Evolutionary conservation across 2,797 vertebrate genomes (phyloP).

Genomic region (Pampus argenteus): DNA sequence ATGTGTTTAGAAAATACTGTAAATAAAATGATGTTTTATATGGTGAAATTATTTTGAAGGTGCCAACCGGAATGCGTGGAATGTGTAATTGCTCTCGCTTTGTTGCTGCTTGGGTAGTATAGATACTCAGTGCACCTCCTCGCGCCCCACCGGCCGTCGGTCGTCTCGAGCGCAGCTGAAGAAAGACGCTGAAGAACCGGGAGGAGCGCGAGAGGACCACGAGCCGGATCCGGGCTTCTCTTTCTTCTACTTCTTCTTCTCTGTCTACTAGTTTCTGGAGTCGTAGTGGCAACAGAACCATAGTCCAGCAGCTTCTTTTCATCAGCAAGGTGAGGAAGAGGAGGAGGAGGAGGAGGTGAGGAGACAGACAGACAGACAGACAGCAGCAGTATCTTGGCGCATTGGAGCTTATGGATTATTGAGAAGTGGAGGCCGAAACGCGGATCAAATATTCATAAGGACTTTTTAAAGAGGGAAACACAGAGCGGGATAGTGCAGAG

Average conservation of each 20-base stretch:
- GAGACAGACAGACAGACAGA: conserved; percentile 40
- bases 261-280: conserved; percentile 26
- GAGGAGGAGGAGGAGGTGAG: conserved; percentile 47
- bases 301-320: conserved; percentile 40
- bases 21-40: not conserved
- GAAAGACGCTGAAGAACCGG: conserved; percentile 41
- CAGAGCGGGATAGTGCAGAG: conserved; percentile 45
- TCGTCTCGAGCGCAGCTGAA: conserved; percentile 53
- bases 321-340: conserved; percentile 66
- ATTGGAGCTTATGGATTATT: conserved; percentile 80
- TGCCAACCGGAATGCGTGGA: conserved; percentile 35
- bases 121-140: conserved; percentile 65
- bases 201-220: conserved; percentile 35
- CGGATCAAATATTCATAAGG: conserved; percentile 74
- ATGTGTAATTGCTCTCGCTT: conserved; percentile 7
- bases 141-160: conserved; percentile 57
- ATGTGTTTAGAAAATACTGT: no score
- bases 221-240: conserved; percentile 19
- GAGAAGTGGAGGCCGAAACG: conserved; percentile 71
- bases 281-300: conserved; percentile 6
- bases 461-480: conserved; percentile 61
- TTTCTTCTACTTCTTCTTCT: not conserved
- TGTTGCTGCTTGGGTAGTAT: conserved; percentile 16
- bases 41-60: conserved; percentile 61
- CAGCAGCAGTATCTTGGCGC: conserved; percentile 68